phyloP scores from a whole-genome alignment of 2,113 vertebrate species.

The Turnix velox region DNA sequence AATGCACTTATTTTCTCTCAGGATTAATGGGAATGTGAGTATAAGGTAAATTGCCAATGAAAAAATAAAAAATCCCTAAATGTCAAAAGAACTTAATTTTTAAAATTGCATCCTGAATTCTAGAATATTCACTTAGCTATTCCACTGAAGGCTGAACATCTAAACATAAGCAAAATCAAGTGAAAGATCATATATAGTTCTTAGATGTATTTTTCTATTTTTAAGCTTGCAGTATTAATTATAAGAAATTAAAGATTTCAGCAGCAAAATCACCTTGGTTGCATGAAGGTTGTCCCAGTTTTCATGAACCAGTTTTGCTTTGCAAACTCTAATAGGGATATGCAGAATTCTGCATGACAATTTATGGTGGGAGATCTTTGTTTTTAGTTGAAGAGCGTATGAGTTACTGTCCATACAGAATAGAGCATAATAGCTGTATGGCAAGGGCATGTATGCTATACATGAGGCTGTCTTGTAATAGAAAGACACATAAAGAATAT shows the following conservation, averaged over 20 bases:
- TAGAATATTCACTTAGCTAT: background rate
- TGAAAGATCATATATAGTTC: background rate
- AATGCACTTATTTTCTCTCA: background rate
- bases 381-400: fast-evolving
- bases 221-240: background rate
- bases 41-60: background rate
- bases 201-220: background rate
- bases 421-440: background rate
- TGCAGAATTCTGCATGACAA: background rate
- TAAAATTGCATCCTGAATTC: background rate
- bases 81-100: background rate
- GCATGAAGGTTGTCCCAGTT: background rate
- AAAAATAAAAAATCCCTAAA: background rate
- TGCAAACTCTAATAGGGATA: background rate
- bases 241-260: background rate
- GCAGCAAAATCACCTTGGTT: background rate
- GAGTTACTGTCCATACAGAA: background rate
- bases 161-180: background rate
- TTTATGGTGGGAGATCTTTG: background rate
- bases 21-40: background rate
- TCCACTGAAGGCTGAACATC: background rate
- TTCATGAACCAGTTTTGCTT: background rate
- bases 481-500: background rate
- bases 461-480: background rate
- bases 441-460: background rate